Conservation (phyloP, 2,797 vertebrate genomes). For the Sebastes paucispinis region DNA sequence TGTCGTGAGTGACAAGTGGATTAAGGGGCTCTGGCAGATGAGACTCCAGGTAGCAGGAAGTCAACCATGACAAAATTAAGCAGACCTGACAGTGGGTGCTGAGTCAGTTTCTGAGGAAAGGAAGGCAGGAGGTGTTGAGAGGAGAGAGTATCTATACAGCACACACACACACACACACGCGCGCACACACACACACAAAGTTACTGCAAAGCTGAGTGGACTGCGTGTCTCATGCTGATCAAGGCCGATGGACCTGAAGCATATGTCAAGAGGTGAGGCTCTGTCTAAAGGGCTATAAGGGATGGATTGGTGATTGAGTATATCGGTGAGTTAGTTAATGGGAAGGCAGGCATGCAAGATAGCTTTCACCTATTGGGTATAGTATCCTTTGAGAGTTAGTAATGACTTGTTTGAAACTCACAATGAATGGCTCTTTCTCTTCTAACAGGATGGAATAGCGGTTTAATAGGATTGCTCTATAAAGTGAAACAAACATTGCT, state of each 20-base stretch:
- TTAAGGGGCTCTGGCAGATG: constrained; percentile 78
- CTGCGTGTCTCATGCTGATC: constrained; percentile 48
- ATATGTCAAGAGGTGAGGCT: constrained; percentile 48
- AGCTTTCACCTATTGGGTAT: neutral
- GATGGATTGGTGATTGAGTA: constrained; percentile 12
- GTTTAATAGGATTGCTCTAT: constrained; percentile 13
- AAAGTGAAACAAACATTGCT: constrained; percentile 31
- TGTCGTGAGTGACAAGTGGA: constrained; percentile 78
- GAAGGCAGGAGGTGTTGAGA: constrained; percentile 38
- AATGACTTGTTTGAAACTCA: constrained; percentile 30
- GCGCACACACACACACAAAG: neutral
- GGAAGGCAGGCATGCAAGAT: neutral
- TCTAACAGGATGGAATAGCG: constrained; percentile 16
- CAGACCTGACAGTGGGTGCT: constrained; percentile 81
- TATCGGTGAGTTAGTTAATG: constrained; percentile 18
- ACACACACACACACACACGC: constrained; percentile 11
- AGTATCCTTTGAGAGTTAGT: constrained; percentile 6
- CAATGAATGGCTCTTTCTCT: neutral
- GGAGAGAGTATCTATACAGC: constrained; percentile 33
- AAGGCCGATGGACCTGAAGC: constrained; percentile 52
- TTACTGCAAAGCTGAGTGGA: constrained; percentile 46
- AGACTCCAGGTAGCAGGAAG: constrained; percentile 78
- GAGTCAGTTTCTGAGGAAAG: constrained; percentile 76
- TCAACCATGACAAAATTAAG: constrained; percentile 83
- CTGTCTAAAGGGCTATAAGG: neutral